Conservation (phyloP, 2,888 invertebrate species). For the Elmis aenea region DNA sequence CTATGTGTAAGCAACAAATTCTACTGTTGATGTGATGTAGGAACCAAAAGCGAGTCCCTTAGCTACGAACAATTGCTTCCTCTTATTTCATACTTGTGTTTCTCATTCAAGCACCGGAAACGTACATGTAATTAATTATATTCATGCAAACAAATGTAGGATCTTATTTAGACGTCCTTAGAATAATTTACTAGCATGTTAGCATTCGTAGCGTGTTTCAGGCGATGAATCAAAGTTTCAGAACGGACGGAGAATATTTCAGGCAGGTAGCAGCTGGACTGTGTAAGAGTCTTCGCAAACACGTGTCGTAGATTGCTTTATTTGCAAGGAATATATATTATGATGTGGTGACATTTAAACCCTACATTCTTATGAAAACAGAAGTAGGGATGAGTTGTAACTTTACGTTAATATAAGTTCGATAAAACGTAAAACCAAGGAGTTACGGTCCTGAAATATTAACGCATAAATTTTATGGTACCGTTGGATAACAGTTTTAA, state of each 20-base stretch:
- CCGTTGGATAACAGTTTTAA: too few relatives aligned
- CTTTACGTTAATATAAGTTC: too few relatives aligned
- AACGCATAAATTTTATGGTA: too few relatives aligned
- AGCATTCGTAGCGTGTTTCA: conserved; percentile 15
- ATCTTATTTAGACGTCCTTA: conserved; percentile 7
- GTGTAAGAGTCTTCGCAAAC: conserved; percentile 24
- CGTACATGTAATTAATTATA: conserved; percentile 13
- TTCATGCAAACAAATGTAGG: conserved; percentile 13
- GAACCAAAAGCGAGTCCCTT: too few relatives aligned
- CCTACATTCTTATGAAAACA: too few relatives aligned
- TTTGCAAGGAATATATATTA: conserved; percentile 14
- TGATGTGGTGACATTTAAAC: conserved; percentile 15
- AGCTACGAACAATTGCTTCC: too few relatives aligned
- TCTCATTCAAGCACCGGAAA: conserved; percentile 10
- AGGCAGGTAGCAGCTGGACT: conserved; percentile 28
- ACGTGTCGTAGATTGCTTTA: conserved; percentile 28
- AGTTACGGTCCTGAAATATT: too few relatives aligned
- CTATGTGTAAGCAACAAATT: too few relatives aligned
- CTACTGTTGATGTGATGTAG: too few relatives aligned
- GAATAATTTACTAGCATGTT: conserved; percentile 16
- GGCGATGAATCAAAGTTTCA: conserved; percentile 26
- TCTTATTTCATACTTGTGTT: too few relatives aligned
- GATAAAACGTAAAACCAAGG: too few relatives aligned
- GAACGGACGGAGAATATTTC: conserved; percentile 25
- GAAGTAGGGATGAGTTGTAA: too few relatives aligned